phyloP scores from a whole-genome alignment of 2,888 invertebrate species.

The Tricholauxania praeusta region DNA sequence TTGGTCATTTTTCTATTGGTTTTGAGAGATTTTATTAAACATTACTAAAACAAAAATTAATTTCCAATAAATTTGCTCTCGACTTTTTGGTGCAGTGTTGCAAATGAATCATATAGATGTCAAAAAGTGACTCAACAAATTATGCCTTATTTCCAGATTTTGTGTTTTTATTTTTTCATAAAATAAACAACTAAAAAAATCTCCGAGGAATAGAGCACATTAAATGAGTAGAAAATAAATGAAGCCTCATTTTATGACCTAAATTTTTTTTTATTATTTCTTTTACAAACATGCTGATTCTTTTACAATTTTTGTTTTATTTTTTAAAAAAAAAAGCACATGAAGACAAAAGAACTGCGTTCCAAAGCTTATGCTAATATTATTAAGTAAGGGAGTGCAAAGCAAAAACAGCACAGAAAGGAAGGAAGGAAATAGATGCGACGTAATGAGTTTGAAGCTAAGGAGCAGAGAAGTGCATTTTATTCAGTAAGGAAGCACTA shows the following conservation, averaged over 20 bases:
- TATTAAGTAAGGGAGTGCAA: constrained; percentile 7
- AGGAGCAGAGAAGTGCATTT: too few relatives aligned
- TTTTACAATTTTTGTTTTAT: neutral
- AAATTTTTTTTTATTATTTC: constrained; percentile 2
- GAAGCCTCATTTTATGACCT: constrained; percentile 32
- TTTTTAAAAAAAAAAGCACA: neutral
- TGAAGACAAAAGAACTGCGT: constrained; percentile 6
- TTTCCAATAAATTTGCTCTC: neutral
- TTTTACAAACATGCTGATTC: neutral
- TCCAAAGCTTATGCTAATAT: constrained; percentile 29
- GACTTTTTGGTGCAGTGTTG: neutral
- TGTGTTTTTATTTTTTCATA: constrained; percentile 13
- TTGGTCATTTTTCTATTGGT: too few relatives aligned
- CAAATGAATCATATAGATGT: neutral
- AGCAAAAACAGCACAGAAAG: neutral
- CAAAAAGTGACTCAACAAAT: neutral
- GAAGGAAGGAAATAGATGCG: constrained; percentile 2
- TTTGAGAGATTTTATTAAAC: neutral
- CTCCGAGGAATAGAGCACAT: neutral
- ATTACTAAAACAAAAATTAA: neutral
- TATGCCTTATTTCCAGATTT: constrained; percentile 21
- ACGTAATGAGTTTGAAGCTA: neutral
- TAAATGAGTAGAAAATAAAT: neutral
- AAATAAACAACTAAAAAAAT: constrained; percentile 4
- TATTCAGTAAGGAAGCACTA: too few relatives aligned